Evolutionary conservation across 1,140 invertebrate genomes (phyloP).

Genomic region (Drosophila santomea): DNA sequence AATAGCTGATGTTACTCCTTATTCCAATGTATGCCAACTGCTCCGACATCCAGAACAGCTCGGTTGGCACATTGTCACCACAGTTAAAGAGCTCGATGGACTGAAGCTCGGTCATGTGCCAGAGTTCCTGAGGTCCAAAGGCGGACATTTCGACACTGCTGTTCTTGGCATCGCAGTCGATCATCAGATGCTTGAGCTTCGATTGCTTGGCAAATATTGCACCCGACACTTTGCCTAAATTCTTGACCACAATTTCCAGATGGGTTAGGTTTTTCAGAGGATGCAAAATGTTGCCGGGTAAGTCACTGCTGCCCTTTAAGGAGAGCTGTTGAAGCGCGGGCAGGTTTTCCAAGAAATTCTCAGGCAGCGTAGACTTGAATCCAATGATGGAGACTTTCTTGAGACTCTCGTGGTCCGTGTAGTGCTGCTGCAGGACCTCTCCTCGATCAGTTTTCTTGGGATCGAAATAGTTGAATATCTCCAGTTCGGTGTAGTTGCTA

Average conservation of each 20-base stretch:
- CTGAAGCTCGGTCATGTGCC: constrained; percentile 66
- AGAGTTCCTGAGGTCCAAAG: constrained; percentile 61
- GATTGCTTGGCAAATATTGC: constrained; percentile 64
- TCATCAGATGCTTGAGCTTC: constrained; percentile 45
- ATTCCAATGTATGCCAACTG: constrained; percentile 66
- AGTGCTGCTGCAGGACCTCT: constrained; percentile 61
- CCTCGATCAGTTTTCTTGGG: constrained; percentile 54
- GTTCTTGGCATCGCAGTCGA: constrained; percentile 65
- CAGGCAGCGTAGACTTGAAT: constrained; percentile 56
- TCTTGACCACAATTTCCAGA: constrained; percentile 56
- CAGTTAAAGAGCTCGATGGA: constrained; percentile 65
- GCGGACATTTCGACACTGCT: constrained; percentile 71
- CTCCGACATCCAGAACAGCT: constrained; percentile 70
- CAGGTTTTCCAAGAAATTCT: constrained; percentile 50
- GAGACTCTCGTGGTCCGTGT: constrained; percentile 53
- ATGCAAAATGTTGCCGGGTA: constrained; percentile 55
- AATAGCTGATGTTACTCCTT: constrained; percentile 67
- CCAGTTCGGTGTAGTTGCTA: constrained; percentile 59
- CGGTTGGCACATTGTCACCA: constrained; percentile 65
- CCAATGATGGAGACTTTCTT: constrained; percentile 49
- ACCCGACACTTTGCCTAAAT: constrained; percentile 59
- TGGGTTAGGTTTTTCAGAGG: constrained; percentile 42
- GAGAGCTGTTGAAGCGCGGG: constrained; percentile 48
- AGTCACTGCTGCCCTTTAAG: constrained; percentile 58
- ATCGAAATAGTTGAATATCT: constrained; percentile 63